Evolutionary conservation across 2,888 invertebrate genomes (phyloP).

Genomic region (Sarcophaga rosellei): DNA sequence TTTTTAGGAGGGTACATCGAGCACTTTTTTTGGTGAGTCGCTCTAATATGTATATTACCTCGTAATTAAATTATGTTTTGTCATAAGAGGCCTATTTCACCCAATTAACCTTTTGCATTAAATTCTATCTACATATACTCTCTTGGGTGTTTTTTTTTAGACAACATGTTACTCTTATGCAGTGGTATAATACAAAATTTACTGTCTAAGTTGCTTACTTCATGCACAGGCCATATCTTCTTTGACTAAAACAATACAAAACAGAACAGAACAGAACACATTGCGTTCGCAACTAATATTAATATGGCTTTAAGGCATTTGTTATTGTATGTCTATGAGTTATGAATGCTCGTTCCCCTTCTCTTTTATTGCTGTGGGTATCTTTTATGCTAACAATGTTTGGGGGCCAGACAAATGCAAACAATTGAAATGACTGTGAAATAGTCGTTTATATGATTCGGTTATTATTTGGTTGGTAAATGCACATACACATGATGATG

Average conservation of each 20-base stretch:
- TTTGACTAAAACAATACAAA: not conserved
- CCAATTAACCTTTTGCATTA: too few species aligned
- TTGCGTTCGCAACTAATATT: constrained; percentile 59
- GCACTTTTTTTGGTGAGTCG: too few species aligned
- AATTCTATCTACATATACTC: too few species aligned
- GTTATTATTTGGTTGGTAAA: constrained; percentile 67
- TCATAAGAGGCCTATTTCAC: too few species aligned
- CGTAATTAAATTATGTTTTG: too few species aligned
- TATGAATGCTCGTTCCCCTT: not conserved
- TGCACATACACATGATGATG: constrained; percentile 53
- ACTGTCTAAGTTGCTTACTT: too few species aligned
- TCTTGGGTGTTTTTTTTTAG: too few species aligned
- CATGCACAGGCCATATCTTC: too few species aligned
- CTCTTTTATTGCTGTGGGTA: not conserved
- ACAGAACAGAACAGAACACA: constrained; percentile 11
- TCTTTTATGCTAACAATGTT: constrained; percentile 32
- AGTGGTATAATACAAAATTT: too few species aligned
- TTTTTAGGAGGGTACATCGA: too few species aligned
- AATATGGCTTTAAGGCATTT: constrained; percentile 65
- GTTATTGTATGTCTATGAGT: constrained; percentile 40
- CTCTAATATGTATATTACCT: too few species aligned
- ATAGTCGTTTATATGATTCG: constrained; percentile 59
- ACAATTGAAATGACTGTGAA: constrained; percentile 34
- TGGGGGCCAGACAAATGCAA: constrained; percentile 23
- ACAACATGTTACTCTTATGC: not conserved